Percentiles rank a stretch among this genome's conserved stretches.
Conservation (phyloP, 2,888 invertebrate species). For the Drosophila anomalata region DNA sequence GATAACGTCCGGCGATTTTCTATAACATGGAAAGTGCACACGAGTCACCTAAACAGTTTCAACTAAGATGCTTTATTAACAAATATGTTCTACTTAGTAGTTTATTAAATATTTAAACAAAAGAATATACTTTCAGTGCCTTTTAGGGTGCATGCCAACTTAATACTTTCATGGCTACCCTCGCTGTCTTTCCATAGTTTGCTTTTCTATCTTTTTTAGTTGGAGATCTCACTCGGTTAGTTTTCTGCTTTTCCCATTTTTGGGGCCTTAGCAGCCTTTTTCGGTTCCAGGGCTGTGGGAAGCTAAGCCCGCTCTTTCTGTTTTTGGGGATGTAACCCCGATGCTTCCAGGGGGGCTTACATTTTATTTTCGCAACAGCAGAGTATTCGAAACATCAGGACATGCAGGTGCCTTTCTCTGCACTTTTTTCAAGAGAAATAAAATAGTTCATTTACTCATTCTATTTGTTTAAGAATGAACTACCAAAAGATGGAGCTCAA, state of each 20-base stretch:
- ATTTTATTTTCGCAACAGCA: constrained; percentile 66
- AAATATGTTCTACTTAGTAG: too few species aligned
- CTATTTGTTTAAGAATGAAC: not conserved
- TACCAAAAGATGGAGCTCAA: not conserved
- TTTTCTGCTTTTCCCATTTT: constrained; percentile 12
- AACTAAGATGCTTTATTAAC: too few species aligned
- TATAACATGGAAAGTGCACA: constrained; percentile 40
- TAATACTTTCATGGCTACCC: constrained; percentile 7
- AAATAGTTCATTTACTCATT: not conserved
- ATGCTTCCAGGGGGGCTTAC: constrained; percentile 55
- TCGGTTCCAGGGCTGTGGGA: constrained; percentile 17
- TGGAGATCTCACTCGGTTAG: constrained; percentile 26
- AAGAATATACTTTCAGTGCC: too few species aligned
- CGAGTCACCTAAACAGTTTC: constrained; percentile 33
- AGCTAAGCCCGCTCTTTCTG: constrained; percentile 31
- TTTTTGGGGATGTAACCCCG: constrained; percentile 7
- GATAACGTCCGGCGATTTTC: constrained; percentile 64
- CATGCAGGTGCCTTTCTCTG: not conserved
- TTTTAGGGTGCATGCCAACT: too few species aligned
- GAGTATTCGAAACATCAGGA: constrained; percentile 48
- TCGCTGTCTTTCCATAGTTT: constrained; percentile 26
- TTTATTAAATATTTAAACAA: too few species aligned
- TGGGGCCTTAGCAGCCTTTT: constrained; percentile 1
- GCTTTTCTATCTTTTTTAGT: constrained; percentile 32
- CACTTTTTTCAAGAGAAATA: not conserved